Conservation (phyloP, 1,140 invertebrate genomes). For the Pinna nobilis region DNA sequence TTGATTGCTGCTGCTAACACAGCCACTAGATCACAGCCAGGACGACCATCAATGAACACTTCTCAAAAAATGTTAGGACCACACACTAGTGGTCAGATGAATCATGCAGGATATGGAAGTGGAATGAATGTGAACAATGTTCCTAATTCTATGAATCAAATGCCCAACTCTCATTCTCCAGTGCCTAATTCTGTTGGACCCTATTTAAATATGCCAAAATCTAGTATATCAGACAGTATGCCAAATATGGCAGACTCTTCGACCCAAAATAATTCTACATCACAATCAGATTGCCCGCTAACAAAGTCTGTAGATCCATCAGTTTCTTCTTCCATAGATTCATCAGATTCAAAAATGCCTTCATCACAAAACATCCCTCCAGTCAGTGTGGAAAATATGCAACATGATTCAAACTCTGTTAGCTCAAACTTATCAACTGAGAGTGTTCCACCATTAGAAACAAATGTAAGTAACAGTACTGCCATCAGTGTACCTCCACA, state of each 20-base stretch:
- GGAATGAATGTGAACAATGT: conserved; percentile 51
- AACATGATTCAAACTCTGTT: conserved; percentile 39
- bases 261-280: conserved; percentile 7
- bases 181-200: conserved; percentile 56
- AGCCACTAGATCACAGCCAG: conserved; percentile 44
- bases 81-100: conserved; percentile 54
- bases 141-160: conserved; percentile 58
- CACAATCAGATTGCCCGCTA: conserved; percentile 29
- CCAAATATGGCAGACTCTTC: conserved; percentile 20
- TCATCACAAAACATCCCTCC: conserved; percentile 36
- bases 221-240: conserved; percentile 37
- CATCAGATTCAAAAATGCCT: conserved; percentile 45
- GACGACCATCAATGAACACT: conserved; percentile 4
- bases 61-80: conserved; percentile 35
- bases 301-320: conserved; percentile 3
- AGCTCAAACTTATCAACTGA: conserved; percentile 40
- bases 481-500: conserved; percentile 18
- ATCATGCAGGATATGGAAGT: conserved; percentile 48
- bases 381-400: conserved; percentile 42
- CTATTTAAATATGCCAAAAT: conserved; percentile 40
- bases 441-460: conserved; percentile 36
- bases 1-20: conserved; percentile 72
- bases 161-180: conserved; percentile 56
- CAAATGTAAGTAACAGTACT: conserved; percentile 22
- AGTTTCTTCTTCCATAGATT: conserved; percentile 34